Evolutionary conservation across 2,888 invertebrate genomes (phyloP).

Genomic region (Folsomia manolachei): DNA sequence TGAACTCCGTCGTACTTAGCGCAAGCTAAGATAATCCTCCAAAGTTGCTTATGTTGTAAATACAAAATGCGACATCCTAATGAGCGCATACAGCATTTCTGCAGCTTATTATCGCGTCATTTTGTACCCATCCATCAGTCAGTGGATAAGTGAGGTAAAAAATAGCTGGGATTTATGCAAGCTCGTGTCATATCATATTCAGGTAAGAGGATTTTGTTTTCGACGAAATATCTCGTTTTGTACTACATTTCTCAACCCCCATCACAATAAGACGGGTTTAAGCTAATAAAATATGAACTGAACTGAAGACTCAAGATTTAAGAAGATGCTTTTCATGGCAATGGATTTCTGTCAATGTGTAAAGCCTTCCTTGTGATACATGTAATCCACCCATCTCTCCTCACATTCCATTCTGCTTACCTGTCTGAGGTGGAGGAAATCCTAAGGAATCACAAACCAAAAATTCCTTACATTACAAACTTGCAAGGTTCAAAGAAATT

Average conservation of each 20-base stretch:
- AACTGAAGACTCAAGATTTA: background rate
- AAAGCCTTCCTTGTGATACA: background rate
- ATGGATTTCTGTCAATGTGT: slow-evolving; percentile 3
- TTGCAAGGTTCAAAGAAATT: background rate
- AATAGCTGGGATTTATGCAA: background rate
- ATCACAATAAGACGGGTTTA: background rate
- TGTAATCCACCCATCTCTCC: background rate
- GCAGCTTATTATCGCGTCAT: too few relatives aligned
- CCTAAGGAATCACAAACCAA: background rate
- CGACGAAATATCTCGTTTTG: background rate
- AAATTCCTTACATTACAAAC: background rate
- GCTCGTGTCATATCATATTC: too few relatives aligned
- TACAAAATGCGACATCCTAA: background rate
- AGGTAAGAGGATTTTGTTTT: slow-evolving; percentile 4
- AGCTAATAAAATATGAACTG: background rate
- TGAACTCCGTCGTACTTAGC: too few relatives aligned
- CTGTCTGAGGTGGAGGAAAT: background rate
- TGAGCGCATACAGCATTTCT: too few relatives aligned
- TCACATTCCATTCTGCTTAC: too few relatives aligned
- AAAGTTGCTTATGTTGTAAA: too few relatives aligned
- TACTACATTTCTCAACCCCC: background rate
- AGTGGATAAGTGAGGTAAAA: background rate
- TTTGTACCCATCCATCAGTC: background rate
- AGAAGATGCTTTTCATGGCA: background rate
- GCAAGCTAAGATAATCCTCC: too few relatives aligned